These are phyloP conservation scores for Eupithecia inturbata DNA, from an alignment of 2,888 invertebrate species.

Conservation along the genomic window DNA sequence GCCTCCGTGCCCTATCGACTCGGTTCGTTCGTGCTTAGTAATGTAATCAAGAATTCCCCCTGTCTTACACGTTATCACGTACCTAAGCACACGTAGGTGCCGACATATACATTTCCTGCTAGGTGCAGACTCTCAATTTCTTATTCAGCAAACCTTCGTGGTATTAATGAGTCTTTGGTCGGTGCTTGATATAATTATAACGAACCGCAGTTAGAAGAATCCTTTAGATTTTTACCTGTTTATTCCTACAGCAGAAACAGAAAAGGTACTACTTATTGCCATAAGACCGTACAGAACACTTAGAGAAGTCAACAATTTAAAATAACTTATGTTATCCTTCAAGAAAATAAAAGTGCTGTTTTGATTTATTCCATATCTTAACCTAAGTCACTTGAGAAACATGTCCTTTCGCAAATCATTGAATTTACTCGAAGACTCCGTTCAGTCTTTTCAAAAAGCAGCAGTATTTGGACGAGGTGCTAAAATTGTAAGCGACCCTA, in stretches of 20 bases:
- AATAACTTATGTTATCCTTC: too few species aligned
- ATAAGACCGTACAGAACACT: neutral
- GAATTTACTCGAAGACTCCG: too few species aligned
- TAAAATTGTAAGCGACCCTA: too few species aligned
- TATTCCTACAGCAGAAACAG: neutral
- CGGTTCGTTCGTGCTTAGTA: neutral
- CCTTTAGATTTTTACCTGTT: neutral
- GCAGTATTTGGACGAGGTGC: too few species aligned
- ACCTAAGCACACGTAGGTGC: neutral
- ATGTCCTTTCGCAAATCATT: too few species aligned
- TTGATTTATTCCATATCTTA: too few species aligned
- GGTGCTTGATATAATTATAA: neutral
- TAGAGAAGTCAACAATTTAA: too few species aligned
- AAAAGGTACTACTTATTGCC: neutral
- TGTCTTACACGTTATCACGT: neutral
- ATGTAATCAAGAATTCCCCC: neutral
- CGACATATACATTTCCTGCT: neutral
- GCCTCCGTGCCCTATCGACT: conserved; percentile 2
- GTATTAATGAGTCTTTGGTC: neutral
- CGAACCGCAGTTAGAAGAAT: neutral
- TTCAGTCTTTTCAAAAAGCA: too few species aligned
- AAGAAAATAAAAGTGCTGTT: too few species aligned
- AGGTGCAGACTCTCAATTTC: neutral
- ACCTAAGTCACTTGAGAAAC: too few species aligned
- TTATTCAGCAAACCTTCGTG: neutral